Base-by-base conservation (phyloP, 2,888 invertebrate species). In the Mythimna lalbum region DNA sequence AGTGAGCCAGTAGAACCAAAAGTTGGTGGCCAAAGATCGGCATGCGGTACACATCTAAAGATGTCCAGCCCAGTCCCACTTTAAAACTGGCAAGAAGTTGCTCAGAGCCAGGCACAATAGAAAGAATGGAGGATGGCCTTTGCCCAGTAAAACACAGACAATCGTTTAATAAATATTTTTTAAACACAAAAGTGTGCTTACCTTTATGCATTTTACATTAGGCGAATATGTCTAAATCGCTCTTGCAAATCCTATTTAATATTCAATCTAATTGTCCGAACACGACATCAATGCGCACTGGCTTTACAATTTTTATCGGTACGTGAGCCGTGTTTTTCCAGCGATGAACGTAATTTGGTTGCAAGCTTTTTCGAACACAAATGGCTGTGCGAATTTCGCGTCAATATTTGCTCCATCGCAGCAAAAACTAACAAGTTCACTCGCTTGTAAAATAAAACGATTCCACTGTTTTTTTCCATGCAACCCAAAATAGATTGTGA, bases 261-360 rank as follows among this genome's bases (percentile, higher is more conserved):
- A 43, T 43, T 70, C n/a, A 19, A 74, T 21, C 10, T 19, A 53
- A 53, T 74, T 53, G 0, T 21, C 33, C 19, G 21, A 4, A 47
- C 5, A 47, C 3, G 12, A 19, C n/a, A 36, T 7, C 19, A 21
- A 23, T n/a, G 14, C 21, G 12, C 21, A 31, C 19, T 4, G 53
- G 36, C 1, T 23, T 55, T 23, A 19, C 14, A 53, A 36, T 47
- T 47, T 71, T 23, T 31, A 55, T 12, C n/a, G n/a, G 19, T 19
- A 39, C 9, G 36, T 12, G 66, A 47, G 12, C 27, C 52, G 66
- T 75, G 76, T 47, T 2, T 31, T 76, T 71, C 17, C 31, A 49
- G 5, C 6, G 17, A 76, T 39, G 23, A 75, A 71, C 36, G 4
- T 39, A 23, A 66, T 71, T 75, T 64, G 5, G 53, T 19, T 47